phyloP scores from a whole-genome alignment of 2,888 invertebrate species.

The Caenorhabditis sp. region DNA sequence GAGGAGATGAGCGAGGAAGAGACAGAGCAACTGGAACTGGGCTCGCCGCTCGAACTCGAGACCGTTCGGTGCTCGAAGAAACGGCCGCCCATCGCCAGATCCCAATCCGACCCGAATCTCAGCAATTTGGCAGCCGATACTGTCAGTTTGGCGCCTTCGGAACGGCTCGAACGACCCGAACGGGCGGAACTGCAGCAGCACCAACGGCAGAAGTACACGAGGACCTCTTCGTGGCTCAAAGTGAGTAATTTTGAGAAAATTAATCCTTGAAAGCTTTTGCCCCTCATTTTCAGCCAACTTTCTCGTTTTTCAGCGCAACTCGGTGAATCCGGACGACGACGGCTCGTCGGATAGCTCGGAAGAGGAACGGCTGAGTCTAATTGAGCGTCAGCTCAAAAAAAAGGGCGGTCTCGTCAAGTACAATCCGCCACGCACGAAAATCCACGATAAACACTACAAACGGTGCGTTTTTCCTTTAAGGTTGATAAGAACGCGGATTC shows the following conservation, averaged over 20 bases:
- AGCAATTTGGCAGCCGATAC: conserved; percentile 7
- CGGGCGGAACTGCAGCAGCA: no score
- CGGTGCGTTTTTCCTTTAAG: conserved; percentile 17
- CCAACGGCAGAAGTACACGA: conserved; percentile 21
- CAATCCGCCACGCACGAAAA: conserved; percentile 57
- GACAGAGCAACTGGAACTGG: conserved; percentile 23
- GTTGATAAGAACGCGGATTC: no score
- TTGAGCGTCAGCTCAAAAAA: conserved; percentile 57
- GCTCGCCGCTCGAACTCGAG: conserved; percentile 35
- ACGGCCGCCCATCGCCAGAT: background rate
- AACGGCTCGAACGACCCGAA: no score
- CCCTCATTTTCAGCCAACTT: no score
- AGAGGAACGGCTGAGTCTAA: conserved; percentile 49
- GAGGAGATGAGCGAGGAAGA: conserved; percentile 42
- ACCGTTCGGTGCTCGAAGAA: background rate
- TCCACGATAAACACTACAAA: conserved; percentile 56
- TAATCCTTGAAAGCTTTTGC: conserved; percentile 1
- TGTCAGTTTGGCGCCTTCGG: conserved; percentile 11
- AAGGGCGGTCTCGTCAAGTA: conserved; percentile 58
- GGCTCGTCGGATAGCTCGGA: conserved; percentile 51
- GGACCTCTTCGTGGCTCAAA: conserved; percentile 35
- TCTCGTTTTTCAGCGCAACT: conserved; percentile 35
- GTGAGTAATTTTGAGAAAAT: conserved; percentile 5
- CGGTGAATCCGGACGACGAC: conserved; percentile 27
- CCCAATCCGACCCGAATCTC: conserved; percentile 41